phyloP scores from a whole-genome alignment of 2,888 invertebrate species.

The Dyspetes luteomarginatus region DNA sequence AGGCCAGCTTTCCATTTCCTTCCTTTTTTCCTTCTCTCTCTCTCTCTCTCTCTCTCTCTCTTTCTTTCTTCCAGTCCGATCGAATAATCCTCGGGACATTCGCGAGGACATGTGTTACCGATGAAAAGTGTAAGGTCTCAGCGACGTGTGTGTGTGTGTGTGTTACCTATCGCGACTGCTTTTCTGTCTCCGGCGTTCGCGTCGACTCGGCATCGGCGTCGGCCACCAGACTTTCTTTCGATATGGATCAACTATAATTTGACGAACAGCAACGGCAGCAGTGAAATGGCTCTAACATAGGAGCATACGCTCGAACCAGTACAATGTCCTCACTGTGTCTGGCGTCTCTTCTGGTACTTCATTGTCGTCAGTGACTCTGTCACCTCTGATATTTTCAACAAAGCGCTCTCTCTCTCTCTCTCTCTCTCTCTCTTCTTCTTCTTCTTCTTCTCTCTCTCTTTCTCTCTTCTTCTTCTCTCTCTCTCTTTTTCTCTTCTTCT shows the following conservation, averaged over 20 bases:
- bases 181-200: slow-evolving; percentile 1
- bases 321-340: not conserved
- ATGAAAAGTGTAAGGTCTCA: slow-evolving; percentile 31
- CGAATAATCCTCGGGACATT: slow-evolving; percentile 51
- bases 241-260: slow-evolving; percentile 60
- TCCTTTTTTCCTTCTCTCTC: too few relatives aligned
- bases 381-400: slow-evolving; percentile 23
- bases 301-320: not conserved
- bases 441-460: slow-evolving; percentile 12
- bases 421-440: not conserved
- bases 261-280: slow-evolving; percentile 41
- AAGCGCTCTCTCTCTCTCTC: slow-evolving; percentile 7
- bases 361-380: slow-evolving; percentile 31
- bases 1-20: slow-evolving; percentile 28
- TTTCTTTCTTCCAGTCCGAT: slow-evolving; percentile 1
- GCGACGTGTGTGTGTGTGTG: not conserved
- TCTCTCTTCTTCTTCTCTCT: not conserved
- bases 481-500: not conserved
- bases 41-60: slow-evolving; percentile 35
- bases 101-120: slow-evolving; percentile 44
- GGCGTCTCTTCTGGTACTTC: slow-evolving; percentile 15
- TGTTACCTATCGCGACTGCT: not conserved
- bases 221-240: slow-evolving; percentile 21
- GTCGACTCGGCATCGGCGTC: slow-evolving; percentile 7
- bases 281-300: slow-evolving; percentile 12